Conservation (phyloP, 2,888 invertebrate genomes). For the Pachycephus smyrnensis region DNA sequence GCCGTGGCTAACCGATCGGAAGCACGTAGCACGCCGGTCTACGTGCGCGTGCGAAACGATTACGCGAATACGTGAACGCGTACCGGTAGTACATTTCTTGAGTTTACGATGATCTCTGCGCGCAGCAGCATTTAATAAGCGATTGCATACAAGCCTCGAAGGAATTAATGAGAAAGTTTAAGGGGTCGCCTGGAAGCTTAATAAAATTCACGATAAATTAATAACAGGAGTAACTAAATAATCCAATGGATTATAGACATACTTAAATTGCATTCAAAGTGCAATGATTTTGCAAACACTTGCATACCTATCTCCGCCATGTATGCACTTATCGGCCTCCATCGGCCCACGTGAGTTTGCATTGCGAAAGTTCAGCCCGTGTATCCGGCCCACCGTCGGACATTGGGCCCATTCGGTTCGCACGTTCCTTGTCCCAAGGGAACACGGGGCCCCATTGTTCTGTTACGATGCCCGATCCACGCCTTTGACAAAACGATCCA, state of each 20-base stretch:
- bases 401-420: background rate
- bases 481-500: background rate
- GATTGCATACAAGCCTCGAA: background rate
- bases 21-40: background rate
- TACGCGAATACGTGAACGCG: background rate
- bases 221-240: background rate
- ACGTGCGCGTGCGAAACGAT: conserved; percentile 1
- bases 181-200: background rate
- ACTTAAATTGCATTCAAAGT: background rate
- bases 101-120: background rate
- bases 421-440: background rate
- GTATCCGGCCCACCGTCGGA: background rate
- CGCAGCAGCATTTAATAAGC: background rate
- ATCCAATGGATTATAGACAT: background rate
- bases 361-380: background rate
- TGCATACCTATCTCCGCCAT: background rate
- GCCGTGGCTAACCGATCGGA: conserved; percentile 2
- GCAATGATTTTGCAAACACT: background rate
- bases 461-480: background rate
- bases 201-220: background rate
- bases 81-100: background rate
- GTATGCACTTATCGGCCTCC: background rate
- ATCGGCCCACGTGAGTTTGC: background rate
- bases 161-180: background rate
- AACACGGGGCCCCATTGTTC: background rate